These are phyloP conservation scores for Cephalopholis sonnerati DNA, from an alignment of 2,113 vertebrate genomes.

Conservation along the genomic window DNA sequence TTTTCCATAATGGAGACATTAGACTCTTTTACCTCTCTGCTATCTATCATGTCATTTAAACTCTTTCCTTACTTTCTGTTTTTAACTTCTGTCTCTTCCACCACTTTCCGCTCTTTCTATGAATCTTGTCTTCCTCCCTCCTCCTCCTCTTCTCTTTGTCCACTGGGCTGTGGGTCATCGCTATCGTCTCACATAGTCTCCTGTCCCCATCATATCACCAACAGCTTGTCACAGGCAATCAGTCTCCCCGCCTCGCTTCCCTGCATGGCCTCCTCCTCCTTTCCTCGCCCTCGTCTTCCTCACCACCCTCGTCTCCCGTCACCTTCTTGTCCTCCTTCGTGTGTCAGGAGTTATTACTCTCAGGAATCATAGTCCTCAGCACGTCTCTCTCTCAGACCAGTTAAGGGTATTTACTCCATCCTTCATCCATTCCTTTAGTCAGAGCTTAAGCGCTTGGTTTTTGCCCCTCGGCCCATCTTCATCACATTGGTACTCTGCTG, in stretches of 20 bases:
- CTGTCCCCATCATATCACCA: slow-evolving; percentile 79
- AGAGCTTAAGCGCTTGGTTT: background rate
- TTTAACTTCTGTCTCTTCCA: slow-evolving; percentile 39
- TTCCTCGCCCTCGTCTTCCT: slow-evolving; percentile 53
- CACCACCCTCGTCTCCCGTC: slow-evolving; percentile 62
- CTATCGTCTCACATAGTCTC: slow-evolving; percentile 62
- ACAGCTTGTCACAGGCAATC: slow-evolving; percentile 85
- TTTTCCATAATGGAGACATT: slow-evolving; percentile 74
- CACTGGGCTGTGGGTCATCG: slow-evolving; percentile 50
- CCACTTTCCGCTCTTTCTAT: background rate
- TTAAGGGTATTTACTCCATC: slow-evolving; percentile 39
- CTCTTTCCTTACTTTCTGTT: slow-evolving; percentile 67
- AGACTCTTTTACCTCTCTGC: slow-evolving; percentile 68
- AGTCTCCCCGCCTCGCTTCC: slow-evolving; percentile 59
- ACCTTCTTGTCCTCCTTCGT: slow-evolving; percentile 70
- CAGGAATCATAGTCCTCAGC: slow-evolving; percentile 41
- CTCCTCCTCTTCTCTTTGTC: slow-evolving; percentile 34
- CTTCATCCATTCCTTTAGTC: background rate
- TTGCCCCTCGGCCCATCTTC: background rate
- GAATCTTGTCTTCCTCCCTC: slow-evolving; percentile 13
- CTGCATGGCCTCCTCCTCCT: slow-evolving; percentile 44
- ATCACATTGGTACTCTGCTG: background rate
- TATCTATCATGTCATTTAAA: slow-evolving; percentile 65
- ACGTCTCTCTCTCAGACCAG: slow-evolving; percentile 20
- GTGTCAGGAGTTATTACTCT: slow-evolving; percentile 74